Percentiles rank a stretch among this genome's conserved stretches.
phyloP scores from a whole-genome alignment of 2,797 vertebrate genomes.

The Centroberyx gerrardi region DNA sequence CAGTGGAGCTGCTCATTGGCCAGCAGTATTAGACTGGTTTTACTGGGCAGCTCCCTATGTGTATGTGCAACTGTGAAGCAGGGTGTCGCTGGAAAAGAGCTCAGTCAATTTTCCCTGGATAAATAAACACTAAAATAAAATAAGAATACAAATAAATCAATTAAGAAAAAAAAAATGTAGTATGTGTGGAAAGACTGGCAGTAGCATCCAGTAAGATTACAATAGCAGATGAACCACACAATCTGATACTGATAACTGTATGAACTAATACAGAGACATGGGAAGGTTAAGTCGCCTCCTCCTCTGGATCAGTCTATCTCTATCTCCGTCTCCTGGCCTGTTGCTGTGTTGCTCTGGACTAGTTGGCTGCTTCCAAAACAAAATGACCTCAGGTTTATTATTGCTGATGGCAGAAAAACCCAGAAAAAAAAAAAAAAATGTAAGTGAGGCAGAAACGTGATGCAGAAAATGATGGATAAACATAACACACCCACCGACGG shows the following conservation, averaged over 20 bases:
- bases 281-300: neutral
- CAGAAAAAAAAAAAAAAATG: neutral
- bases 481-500: slow-evolving; percentile 20
- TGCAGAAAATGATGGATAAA: slow-evolving; percentile 46
- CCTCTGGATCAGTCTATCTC: neutral
- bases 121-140: too few species aligned
- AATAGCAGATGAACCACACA: neutral
- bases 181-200: neutral
- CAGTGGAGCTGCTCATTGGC: neutral
- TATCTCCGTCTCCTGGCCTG: neutral
- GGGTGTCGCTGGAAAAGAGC: too few species aligned
- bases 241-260: neutral
- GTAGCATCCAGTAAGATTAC: neutral
- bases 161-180: neutral
- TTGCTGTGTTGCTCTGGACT: neutral
- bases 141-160: neutral
- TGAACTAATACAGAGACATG: neutral
- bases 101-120: too few species aligned
- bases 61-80: too few species aligned
- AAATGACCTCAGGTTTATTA: neutral
- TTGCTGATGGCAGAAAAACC: neutral
- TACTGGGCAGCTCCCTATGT: too few species aligned
- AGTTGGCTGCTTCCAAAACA: neutral
- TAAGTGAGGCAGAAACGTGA: neutral
- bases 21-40: too few species aligned